Conservation (phyloP, 2,113 vertebrate genomes). For the Oophaga pumilio region DNA sequence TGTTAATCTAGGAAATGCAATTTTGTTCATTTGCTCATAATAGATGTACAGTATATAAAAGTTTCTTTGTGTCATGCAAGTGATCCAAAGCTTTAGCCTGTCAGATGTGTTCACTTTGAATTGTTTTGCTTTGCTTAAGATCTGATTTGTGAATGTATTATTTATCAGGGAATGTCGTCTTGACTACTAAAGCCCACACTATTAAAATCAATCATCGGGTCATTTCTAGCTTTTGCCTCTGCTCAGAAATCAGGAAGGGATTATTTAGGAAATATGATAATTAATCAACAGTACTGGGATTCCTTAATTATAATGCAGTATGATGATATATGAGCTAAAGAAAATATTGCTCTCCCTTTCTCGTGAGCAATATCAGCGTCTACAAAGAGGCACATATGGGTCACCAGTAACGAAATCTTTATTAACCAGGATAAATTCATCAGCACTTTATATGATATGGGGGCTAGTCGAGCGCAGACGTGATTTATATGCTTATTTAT, state of each 20-base stretch:
- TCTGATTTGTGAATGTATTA: background rate
- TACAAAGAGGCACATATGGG: slow-evolving; percentile 3
- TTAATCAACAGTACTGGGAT: slow-evolving; percentile 29
- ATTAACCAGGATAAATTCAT: background rate
- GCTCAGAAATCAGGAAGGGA: slow-evolving; percentile 39
- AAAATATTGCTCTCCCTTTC: slow-evolving; percentile 24
- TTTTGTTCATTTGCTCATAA: no score
- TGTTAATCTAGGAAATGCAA: background rate
- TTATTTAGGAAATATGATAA: slow-evolving; percentile 39
- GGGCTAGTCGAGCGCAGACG: background rate
- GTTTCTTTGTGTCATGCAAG: no score
- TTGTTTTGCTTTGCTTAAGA: slow-evolving; percentile 15
- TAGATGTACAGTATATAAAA: no score
- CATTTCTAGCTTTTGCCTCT: background rate
- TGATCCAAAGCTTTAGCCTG: no score
- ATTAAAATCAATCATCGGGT: slow-evolving; percentile 7
- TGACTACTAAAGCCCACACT: background rate
- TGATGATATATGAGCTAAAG: slow-evolving; percentile 38
- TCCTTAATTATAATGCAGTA: slow-evolving; percentile 28
- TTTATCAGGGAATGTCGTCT: slow-evolving; percentile 5
- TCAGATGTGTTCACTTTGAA: background rate
- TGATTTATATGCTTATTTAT: slow-evolving; percentile 39
- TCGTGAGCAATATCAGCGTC: slow-evolving; percentile 12
- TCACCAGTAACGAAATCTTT: background rate
- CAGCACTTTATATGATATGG: background rate